A percentile compares a stretch with the other conserved stretches of the same genome.
phyloP scores from a whole-genome alignment of 2,888 invertebrate genomes.

The Heteromyza rotundicornis region DNA sequence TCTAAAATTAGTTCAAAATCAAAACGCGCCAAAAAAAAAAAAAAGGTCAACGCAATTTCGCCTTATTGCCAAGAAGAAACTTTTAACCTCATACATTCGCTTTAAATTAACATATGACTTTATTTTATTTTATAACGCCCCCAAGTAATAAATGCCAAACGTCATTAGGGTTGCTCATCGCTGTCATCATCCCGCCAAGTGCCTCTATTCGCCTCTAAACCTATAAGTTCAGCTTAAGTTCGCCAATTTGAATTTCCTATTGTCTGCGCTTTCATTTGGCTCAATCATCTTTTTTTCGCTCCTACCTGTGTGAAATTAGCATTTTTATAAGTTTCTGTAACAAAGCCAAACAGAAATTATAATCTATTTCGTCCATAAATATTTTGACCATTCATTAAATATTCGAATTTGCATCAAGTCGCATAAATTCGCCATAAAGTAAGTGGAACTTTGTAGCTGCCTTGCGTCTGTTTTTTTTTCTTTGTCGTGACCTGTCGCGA shows the following conservation, averaged over 20 bases:
- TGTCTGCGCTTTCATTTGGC: not conserved
- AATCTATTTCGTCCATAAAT: constrained; percentile 8
- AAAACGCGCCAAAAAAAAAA: no score
- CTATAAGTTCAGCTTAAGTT: constrained; percentile 13
- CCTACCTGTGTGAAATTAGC: constrained; percentile 9
- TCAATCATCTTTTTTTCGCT: constrained; percentile 1
- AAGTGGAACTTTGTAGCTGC: constrained; percentile 8
- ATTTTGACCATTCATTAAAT: constrained; percentile 10
- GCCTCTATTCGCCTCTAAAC: constrained; percentile 13
- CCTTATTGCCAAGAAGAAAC: no score
- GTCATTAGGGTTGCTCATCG: constrained; percentile 14
- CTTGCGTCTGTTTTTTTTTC: constrained; percentile 15
- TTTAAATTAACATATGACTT: no score
- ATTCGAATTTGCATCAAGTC: constrained; percentile 20
- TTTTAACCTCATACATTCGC: no score
- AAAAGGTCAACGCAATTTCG: no score
- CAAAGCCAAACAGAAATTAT: not conserved
- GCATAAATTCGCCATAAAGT: constrained; percentile 20
- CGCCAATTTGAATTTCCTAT: constrained; percentile 5
- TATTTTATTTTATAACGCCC: not conserved
- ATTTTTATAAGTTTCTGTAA: constrained; percentile 9
- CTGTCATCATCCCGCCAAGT: constrained; percentile 21
- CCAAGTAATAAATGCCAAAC: constrained; percentile 14
- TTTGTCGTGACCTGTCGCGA: not conserved
- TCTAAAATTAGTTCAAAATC: no score